phyloP scores from a whole-genome alignment of 2,797 vertebrate species.

The Neosilurus mollespiculum region DNA sequence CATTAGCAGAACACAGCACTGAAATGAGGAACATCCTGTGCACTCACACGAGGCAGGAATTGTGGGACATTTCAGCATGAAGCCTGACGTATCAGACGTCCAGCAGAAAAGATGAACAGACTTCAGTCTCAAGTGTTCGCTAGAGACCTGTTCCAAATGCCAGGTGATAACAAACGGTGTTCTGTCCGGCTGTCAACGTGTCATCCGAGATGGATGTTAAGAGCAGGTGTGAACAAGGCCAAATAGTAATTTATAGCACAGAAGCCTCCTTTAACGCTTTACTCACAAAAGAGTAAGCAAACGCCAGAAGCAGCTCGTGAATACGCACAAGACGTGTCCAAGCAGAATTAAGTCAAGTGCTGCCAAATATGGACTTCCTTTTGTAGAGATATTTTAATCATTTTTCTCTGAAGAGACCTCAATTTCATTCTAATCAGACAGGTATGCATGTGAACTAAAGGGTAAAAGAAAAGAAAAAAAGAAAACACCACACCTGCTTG shows the following conservation, averaged over 20 bases:
- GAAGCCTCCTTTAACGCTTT: neutral
- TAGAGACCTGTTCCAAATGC: neutral
- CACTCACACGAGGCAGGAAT: neutral
- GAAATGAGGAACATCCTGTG: neutral
- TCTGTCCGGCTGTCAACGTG: neutral
- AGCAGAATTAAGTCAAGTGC: slow-evolving; percentile 1
- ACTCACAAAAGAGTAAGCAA: neutral
- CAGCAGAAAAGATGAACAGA: neutral
- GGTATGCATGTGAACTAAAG: slow-evolving; percentile 8
- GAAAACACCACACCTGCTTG: neutral
- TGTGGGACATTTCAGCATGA: neutral
- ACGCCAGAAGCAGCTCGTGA: slow-evolving; percentile 18
- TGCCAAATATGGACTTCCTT: neutral
- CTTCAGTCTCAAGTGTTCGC: neutral
- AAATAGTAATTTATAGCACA: neutral
- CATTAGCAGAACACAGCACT: neutral
- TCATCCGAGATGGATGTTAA: neutral
- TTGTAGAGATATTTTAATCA: neutral
- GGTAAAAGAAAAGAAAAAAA: neutral
- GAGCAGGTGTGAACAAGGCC: neutral
- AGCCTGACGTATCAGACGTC: neutral
- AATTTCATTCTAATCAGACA: slow-evolving; percentile 14
- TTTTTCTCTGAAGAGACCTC: slow-evolving; percentile 11
- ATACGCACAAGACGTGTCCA: neutral
- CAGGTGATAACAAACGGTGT: too few relatives aligned